Evolutionary conservation across 2,113 vertebrate species (phyloP).

Genomic region (Tetrao urogallus): DNA sequence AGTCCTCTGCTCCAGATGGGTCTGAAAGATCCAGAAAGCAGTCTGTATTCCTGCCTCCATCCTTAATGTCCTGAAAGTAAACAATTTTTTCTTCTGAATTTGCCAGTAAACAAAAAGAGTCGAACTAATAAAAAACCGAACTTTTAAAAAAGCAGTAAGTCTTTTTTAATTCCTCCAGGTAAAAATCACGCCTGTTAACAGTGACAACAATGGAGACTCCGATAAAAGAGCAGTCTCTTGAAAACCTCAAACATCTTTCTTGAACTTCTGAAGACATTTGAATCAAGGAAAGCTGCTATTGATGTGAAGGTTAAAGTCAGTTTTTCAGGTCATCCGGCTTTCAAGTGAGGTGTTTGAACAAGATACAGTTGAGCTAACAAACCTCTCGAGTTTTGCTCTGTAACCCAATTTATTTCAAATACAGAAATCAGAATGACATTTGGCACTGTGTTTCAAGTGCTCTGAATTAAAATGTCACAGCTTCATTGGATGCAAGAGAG

Average conservation of each 20-base stretch:
- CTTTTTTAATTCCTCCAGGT: background rate
- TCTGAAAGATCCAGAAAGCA: background rate
- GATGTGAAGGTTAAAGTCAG: background rate
- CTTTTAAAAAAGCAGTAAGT: background rate
- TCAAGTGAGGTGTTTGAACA: background rate
- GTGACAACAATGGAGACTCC: background rate
- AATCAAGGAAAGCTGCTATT: background rate
- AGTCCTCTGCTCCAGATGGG: background rate
- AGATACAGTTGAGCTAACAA: background rate
- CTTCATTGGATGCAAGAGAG: background rate
- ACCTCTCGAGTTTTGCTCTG: background rate
- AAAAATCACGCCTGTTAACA: background rate
- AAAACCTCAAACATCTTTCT: background rate
- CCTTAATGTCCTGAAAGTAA: background rate
- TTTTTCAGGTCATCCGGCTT: background rate
- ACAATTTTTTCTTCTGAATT: background rate
- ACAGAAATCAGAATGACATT: background rate
- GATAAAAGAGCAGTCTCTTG: background rate
- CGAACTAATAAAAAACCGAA: background rate
- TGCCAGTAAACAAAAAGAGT: background rate
- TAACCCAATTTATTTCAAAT: background rate
- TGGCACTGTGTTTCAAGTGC: background rate
- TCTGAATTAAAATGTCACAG: background rate
- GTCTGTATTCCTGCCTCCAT: background rate
- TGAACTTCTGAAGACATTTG: background rate